A percentile compares a stretch with the other conserved stretches of the same genome.
phyloP scores from a whole-genome alignment of 1,140 invertebrate genomes.

The Ganaspis sp. region DNA sequence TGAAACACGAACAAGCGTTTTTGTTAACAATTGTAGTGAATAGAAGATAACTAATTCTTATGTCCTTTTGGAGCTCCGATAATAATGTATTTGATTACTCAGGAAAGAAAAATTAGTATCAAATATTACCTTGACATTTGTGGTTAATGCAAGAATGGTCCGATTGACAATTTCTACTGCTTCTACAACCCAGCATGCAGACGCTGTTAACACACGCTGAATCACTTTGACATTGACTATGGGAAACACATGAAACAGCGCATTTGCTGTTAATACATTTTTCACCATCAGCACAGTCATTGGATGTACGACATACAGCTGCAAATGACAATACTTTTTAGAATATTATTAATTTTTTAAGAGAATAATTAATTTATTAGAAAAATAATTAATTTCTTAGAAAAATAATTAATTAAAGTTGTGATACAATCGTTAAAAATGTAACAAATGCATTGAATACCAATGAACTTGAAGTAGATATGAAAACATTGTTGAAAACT shows the following conservation, averaged over 20 bases:
- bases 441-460: too few species aligned
- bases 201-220: conserved; percentile 88
- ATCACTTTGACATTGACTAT: conserved; percentile 86
- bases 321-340: conserved; percentile 45
- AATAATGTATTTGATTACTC: too few species aligned
- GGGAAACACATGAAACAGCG: conserved; percentile 84
- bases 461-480: too few species aligned
- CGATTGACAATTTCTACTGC: conserved; percentile 85
- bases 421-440: too few species aligned
- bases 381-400: too few species aligned
- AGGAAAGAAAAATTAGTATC: too few species aligned
- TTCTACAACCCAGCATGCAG: conserved; percentile 89
- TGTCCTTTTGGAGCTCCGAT: too few species aligned
- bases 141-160: conserved; percentile 88
- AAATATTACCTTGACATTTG: conserved; percentile 81
- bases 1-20: conserved; percentile 45
- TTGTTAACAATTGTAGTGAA: conserved; percentile 31
- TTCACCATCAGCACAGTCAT: conserved; percentile 89
- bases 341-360: too few species aligned
- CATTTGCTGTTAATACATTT: conserved; percentile 88
- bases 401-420: too few species aligned
- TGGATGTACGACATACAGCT: conserved; percentile 85
- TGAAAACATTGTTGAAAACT: too few species aligned
- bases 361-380: too few species aligned
- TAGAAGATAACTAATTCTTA: too few species aligned